Evolutionary conservation across 2,888 invertebrate genomes (phyloP).

Genomic region (Folsomia manolachei): DNA sequence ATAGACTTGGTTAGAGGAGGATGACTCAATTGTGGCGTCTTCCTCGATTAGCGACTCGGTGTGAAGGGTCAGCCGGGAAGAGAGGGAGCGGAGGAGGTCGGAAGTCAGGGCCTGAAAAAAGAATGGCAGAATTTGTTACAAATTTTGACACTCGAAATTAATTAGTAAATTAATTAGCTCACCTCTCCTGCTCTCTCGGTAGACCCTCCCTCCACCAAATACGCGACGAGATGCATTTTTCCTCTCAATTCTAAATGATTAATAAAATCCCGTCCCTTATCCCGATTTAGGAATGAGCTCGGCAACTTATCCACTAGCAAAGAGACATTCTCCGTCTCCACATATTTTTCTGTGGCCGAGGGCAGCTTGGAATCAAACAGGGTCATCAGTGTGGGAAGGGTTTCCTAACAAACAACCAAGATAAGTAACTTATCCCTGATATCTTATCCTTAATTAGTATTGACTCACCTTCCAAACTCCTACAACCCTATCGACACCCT

Average conservation of each 20-base stretch:
- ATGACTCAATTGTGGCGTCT: not conserved
- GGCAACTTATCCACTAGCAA: not conserved
- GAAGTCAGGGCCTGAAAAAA: not conserved
- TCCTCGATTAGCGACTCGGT: not conserved
- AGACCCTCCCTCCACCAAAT: not conserved
- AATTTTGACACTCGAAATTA: not conserved
- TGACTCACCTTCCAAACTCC: not conserved
- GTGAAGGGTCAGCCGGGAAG: not conserved
- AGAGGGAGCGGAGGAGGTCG: not conserved
- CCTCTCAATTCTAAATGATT: not conserved
- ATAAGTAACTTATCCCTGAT: not conserved
- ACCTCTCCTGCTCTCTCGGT: not conserved
- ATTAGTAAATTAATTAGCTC: not conserved
- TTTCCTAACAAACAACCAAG: not conserved
- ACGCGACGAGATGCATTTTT: not conserved
- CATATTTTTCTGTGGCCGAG: not conserved
- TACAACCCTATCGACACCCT: not conserved
- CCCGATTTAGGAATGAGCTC: not conserved
- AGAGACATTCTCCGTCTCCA: not conserved
- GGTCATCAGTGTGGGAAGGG: not conserved
- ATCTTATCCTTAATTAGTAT: not conserved
- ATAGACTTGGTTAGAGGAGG: not conserved
- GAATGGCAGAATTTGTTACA: too few species aligned
- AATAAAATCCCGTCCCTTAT: not conserved
- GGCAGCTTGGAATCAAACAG: not conserved